Conservation (phyloP, 2,888 invertebrate species). For the Athripsodes cinereus region DNA sequence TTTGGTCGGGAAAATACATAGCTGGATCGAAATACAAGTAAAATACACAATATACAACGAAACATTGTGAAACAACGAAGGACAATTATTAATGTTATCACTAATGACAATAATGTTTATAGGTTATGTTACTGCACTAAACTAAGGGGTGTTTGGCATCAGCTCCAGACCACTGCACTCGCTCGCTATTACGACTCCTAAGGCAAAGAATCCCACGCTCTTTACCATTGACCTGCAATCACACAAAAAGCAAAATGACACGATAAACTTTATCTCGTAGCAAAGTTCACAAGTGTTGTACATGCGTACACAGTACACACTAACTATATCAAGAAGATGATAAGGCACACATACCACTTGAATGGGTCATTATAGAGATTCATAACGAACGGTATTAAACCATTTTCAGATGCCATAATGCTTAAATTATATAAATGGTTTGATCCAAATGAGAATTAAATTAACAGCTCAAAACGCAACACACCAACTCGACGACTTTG, state of each 20-base stretch:
- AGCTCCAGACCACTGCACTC: constrained; percentile 71
- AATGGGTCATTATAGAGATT: constrained; percentile 69
- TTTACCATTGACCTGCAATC: constrained; percentile 71
- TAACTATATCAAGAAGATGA: background rate
- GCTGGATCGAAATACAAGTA: too few relatives aligned
- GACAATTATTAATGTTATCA: background rate
- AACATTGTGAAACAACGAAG: too few relatives aligned
- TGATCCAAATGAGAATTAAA: background rate
- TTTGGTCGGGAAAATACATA: constrained; percentile 49
- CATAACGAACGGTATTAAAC: constrained; percentile 52
- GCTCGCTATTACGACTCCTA: constrained; percentile 72
- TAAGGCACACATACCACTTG: constrained; percentile 55
- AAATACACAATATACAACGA: background rate
- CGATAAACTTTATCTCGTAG: background rate
- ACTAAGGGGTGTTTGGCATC: constrained; percentile 52
- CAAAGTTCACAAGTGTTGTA: background rate
- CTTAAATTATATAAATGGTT: background rate
- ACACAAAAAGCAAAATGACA: background rate
- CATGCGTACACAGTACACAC: too few relatives aligned
- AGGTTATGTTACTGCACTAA: background rate
- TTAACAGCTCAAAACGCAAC: background rate
- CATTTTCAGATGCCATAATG: constrained; percentile 55
- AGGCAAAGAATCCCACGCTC: constrained; percentile 69
- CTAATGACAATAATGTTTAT: constrained; percentile 2
- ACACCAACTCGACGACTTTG: background rate